A percentile compares a stretch with the other conserved stretches of the same genome.
Evolutionary conservation across 2,113 vertebrate genomes (phyloP).

Genomic region (Danionella cerebrum): DNA sequence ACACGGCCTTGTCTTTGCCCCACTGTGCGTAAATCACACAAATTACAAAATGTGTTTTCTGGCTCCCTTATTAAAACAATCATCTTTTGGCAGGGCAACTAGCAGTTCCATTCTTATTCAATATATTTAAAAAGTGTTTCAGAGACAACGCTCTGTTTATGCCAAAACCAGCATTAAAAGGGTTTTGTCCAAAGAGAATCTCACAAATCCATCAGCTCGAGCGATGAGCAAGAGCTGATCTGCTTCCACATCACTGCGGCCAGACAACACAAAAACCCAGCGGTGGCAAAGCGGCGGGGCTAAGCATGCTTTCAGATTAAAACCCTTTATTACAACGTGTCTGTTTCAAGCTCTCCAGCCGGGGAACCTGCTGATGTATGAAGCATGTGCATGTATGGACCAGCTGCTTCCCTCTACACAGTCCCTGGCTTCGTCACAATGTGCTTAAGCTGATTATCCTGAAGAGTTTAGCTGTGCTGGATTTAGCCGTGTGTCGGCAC

Average conservation of each 20-base stretch:
- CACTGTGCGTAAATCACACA: too few relatives aligned
- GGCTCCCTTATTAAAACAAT: too few relatives aligned
- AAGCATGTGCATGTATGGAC: too few relatives aligned
- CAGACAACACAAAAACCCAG: background rate
- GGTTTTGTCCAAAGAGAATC: background rate
- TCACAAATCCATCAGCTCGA: background rate
- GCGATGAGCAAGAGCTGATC: background rate
- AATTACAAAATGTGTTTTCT: too few relatives aligned
- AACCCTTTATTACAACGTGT: background rate
- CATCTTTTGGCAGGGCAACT: background rate
- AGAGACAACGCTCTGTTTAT: background rate
- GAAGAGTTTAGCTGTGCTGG: conserved; percentile 36
- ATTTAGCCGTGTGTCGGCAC: conserved; percentile 25
- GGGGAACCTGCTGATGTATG: background rate
- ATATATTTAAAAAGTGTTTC: background rate
- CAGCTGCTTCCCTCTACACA: background rate
- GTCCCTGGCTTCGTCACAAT: background rate
- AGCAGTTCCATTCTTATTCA: background rate
- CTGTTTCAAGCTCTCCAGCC: background rate
- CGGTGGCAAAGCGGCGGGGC: background rate
- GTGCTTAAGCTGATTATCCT: conserved; percentile 37
- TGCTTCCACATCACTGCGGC: background rate
- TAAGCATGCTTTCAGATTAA: background rate
- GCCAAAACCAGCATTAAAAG: background rate
- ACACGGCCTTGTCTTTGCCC: too few relatives aligned